These are phyloP conservation scores for Rattus norvegicus DNA, from an alignment of 2,113 vertebrate species.

Conservation along the genomic window GRCr8 NC_086023.1:135071001-135071500, in stretches of 20 bases:
- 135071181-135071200: slow-evolving; percentile 84
- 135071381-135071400: neutral
- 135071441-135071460: neutral
- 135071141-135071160: no score
- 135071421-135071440: no score
- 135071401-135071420: neutral
- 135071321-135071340: neutral
- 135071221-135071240: slow-evolving; percentile 67
- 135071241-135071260: slow-evolving; percentile 62
- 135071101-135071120: no score
- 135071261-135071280: slow-evolving; percentile 29
- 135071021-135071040: no score
- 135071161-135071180: slow-evolving; percentile 83
- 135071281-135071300: neutral
- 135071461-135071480: neutral
- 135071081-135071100: no score
- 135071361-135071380: neutral
- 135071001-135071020: no score
- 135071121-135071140: no score
- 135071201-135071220: slow-evolving; percentile 73
- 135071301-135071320: neutral
- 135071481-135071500: no score
- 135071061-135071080: no score
- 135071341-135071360: neutral
- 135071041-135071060: no score